phyloP scores from a whole-genome alignment of 1,140 invertebrate genomes.

The Drosophila auraria region DNA sequence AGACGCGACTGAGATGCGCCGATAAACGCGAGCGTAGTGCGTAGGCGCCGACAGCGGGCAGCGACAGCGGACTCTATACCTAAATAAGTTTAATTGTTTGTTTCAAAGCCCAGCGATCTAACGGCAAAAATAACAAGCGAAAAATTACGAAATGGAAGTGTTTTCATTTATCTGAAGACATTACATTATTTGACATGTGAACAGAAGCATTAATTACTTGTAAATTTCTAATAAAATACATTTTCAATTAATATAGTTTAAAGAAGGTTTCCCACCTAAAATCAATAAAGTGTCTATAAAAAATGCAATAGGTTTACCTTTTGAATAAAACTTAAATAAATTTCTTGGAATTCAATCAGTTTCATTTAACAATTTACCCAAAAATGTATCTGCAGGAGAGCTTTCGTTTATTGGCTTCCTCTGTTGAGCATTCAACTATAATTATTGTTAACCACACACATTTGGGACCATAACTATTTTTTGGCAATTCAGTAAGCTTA shows the following conservation, averaged over 20 bases:
- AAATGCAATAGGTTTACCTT: background rate
- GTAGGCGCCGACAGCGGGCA: constrained; percentile 49
- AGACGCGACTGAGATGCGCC: constrained; percentile 36
- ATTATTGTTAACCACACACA: background rate
- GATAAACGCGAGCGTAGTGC: constrained; percentile 48
- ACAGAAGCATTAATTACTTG: background rate
- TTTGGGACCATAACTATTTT: constrained; percentile 10
- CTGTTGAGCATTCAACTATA: background rate
- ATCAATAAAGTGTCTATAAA: background rate
- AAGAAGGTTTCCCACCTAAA: background rate
- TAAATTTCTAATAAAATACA: background rate
- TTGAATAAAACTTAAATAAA: background rate
- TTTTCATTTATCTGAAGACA: background rate
- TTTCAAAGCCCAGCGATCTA: constrained; percentile 8
- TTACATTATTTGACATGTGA: background rate
- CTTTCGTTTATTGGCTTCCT: background rate
- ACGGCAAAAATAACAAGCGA: background rate
- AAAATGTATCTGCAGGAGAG: background rate
- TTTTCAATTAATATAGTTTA: background rate
- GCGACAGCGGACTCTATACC: constrained; percentile 2
- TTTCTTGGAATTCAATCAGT: background rate
- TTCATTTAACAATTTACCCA: background rate
- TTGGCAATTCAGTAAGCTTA: background rate
- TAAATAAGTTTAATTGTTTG: constrained; percentile 2
- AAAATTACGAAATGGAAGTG: background rate